These are phyloP conservation scores for Poecilia velifera DNA, from an alignment of 2,797 vertebrate genomes.

Conservation along the genomic window DNA sequence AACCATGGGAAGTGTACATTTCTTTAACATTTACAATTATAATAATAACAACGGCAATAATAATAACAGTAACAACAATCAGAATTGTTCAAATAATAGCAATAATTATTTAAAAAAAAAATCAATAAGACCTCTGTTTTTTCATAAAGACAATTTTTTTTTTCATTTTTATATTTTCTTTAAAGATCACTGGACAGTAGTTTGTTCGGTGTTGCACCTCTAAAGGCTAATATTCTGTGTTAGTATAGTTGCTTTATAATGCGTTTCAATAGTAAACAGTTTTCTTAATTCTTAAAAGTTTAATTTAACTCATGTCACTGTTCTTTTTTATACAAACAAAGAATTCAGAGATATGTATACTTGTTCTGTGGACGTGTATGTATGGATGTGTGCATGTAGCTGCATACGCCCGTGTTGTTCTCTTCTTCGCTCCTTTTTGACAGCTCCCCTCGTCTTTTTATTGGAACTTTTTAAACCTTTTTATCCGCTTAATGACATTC, in stretches of 20 bases:
- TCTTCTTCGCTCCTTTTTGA: slow-evolving; percentile 45
- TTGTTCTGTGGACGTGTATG: slow-evolving; percentile 73
- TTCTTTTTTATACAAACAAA: slow-evolving; percentile 85
- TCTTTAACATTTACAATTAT: slow-evolving; percentile 86
- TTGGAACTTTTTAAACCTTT: slow-evolving; percentile 69
- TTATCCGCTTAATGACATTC: slow-evolving; percentile 77
- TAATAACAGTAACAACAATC: slow-evolving; percentile 85
- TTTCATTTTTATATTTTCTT: slow-evolving; percentile 74
- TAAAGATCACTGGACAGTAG: slow-evolving; percentile 86
- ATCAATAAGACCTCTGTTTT: slow-evolving; percentile 81
- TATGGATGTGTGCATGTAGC: slow-evolving; percentile 67
- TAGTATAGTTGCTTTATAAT: slow-evolving; percentile 86
- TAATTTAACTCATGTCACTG: slow-evolving; percentile 81
- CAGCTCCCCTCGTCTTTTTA: slow-evolving; percentile 54
- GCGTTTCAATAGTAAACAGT: slow-evolving; percentile 81
- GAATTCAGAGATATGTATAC: slow-evolving; percentile 84
- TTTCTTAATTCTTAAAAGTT: slow-evolving; percentile 80
- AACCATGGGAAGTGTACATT: slow-evolving; percentile 82
- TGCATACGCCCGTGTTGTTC: slow-evolving; percentile 60
- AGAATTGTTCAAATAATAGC: slow-evolving; percentile 82
- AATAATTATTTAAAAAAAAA: slow-evolving; percentile 78
- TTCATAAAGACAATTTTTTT: slow-evolving; percentile 84
- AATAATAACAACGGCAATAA: slow-evolving; percentile 83
- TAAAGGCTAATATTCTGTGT: slow-evolving; percentile 86
- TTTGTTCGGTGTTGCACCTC: slow-evolving; percentile 82